Conservation (phyloP, 53 echinoderm and acorn worm genomes). For the Paracentrotus lividus region DNA sequence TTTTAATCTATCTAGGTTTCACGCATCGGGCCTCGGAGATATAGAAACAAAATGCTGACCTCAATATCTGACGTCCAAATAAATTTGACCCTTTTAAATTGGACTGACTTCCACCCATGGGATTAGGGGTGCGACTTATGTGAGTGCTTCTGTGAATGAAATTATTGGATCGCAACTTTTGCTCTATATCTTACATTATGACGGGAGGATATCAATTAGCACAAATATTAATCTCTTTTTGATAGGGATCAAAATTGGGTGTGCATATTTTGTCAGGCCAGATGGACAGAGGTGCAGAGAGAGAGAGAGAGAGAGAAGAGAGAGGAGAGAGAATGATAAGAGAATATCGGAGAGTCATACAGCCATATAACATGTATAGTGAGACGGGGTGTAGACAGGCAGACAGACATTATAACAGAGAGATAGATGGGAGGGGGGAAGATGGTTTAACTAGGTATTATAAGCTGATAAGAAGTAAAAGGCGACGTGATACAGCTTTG, state of each 20-base stretch:
- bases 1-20: slow-evolving; percentile 60
- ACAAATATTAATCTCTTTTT: slow-evolving; percentile 53
- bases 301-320: slow-evolving; percentile 10
- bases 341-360: background rate
- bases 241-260: background rate
- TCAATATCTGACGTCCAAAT: slow-evolving; percentile 45
- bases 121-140: background rate
- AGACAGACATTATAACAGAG: too few relatives aligned
- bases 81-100: slow-evolving; percentile 66
- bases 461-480: too few relatives aligned
- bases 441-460: too few relatives aligned
- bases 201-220: slow-evolving; percentile 54
- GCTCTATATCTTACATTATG: background rate
- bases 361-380: background rate
- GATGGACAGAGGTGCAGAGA: background rate
- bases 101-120: background rate
- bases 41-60: slow-evolving; percentile 62
- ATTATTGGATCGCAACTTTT: slow-evolving; percentile 43
- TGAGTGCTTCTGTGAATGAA: slow-evolving; percentile 8
- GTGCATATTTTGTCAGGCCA: background rate
- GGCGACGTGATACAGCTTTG: too few relatives aligned
- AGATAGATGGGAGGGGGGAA: too few relatives aligned
- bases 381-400: background rate
- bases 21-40: slow-evolving; percentile 54
- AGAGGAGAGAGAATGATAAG: background rate